Conservation (phyloP, 2,113 vertebrate genomes). For the Corythornis vintsioides region DNA sequence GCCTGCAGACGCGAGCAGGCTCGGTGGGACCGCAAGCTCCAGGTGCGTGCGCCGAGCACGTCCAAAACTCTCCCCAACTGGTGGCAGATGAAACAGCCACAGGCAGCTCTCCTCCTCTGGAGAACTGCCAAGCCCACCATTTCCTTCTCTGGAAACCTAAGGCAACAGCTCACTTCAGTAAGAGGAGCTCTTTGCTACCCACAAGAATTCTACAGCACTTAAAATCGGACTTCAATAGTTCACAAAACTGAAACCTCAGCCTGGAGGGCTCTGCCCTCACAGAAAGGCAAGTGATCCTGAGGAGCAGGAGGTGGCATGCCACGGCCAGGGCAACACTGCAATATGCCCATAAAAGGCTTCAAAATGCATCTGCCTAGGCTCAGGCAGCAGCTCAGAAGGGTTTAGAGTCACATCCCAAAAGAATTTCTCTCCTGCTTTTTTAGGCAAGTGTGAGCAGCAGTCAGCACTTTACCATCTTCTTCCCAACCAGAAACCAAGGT, state of each 20-base stretch:
- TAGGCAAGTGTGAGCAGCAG: slow-evolving; percentile 45
- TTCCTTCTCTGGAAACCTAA: neutral
- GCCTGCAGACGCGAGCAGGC: neutral
- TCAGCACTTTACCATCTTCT: slow-evolving; percentile 49
- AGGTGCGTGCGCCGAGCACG: accelerated
- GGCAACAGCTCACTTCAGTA: neutral
- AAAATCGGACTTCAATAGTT: neutral
- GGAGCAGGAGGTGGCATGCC: neutral
- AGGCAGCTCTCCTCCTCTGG: neutral
- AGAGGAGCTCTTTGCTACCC: neutral
- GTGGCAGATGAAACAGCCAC: accelerated
- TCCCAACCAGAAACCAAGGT: slow-evolving; percentile 31
- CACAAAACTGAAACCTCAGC: neutral
- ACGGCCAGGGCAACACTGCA: neutral
- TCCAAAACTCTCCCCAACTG: neutral
- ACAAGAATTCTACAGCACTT: neutral
- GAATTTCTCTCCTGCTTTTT: slow-evolving; percentile 57
- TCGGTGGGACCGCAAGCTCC: neutral
- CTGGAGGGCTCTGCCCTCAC: neutral
- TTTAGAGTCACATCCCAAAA: slow-evolving; percentile 37
- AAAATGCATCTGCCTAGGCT: neutral
- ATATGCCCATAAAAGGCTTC: slow-evolving; percentile 60
- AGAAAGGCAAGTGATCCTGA: neutral
- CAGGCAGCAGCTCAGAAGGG: neutral
- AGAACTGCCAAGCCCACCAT: neutral